These are phyloP conservation scores for Hemicordylus capensis DNA, from an alignment of 2,113 vertebrate species.

Conservation along the genomic window DNA sequence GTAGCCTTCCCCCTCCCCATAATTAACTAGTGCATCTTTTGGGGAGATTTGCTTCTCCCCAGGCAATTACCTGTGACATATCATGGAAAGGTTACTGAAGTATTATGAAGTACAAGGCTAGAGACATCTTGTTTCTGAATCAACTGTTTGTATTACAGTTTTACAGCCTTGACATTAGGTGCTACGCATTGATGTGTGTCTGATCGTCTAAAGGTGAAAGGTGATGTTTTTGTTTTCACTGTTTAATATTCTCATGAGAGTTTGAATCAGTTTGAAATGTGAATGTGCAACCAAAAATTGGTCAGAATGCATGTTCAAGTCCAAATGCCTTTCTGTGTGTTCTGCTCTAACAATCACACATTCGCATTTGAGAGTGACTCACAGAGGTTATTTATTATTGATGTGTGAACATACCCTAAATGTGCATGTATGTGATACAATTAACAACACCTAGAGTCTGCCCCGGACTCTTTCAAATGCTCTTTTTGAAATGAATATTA, in stretches of 20 bases:
- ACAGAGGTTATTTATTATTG: neutral
- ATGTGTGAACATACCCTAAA: neutral
- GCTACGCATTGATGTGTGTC: neutral
- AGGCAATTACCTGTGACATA: accelerated
- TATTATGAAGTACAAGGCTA: neutral
- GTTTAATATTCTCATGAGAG: neutral
- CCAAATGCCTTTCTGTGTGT: neutral
- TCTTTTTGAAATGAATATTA: neutral
- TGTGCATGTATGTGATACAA: neutral
- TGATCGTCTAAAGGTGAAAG: neutral
- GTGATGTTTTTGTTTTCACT: neutral
- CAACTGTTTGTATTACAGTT: neutral
- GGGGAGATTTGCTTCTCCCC: neutral
- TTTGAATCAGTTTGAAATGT: neutral
- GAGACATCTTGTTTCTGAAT: neutral
- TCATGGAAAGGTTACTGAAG: neutral
- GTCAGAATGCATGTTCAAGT: neutral
- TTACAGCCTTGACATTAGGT: neutral
- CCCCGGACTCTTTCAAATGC: neutral
- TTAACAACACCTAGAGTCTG: neutral
- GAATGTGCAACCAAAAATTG: neutral
- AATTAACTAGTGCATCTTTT: neutral
- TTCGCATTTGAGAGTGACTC: neutral
- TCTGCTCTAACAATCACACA: neutral
- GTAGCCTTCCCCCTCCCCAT: neutral